Percentiles rank a stretch among this genome's conserved stretches.
phyloP scores from a whole-genome alignment of 2,113 vertebrate species.

The Phyllostomus hastatus region DNA sequence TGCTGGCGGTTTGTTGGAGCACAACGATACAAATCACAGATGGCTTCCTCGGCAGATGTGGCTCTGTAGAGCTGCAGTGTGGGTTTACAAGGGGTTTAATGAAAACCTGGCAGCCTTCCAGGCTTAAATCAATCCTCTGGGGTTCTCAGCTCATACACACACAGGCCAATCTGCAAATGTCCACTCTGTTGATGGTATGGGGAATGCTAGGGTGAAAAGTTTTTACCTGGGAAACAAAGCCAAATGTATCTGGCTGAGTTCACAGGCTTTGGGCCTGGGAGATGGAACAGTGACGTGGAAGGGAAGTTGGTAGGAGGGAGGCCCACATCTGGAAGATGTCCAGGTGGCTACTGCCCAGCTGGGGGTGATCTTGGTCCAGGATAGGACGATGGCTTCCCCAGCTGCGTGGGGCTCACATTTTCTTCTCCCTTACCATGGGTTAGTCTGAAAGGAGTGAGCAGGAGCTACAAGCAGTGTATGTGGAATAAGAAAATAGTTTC shows the following conservation, averaged over 20 bases:
- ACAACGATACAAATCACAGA: conserved; percentile 81
- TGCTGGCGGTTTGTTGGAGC: conserved; percentile 87
- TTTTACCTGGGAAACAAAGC: conserved; percentile 76
- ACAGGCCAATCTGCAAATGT: conserved; percentile 54
- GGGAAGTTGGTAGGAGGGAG: conserved; percentile 62
- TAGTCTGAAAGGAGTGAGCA: background rate
- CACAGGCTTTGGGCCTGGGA: conserved; percentile 17
- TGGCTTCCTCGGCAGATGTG: conserved; percentile 86
- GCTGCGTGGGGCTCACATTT: background rate
- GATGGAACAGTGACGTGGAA: conserved; percentile 36
- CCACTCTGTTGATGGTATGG: conserved; percentile 60
- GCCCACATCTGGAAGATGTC: background rate
- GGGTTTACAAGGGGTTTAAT: conserved; percentile 87
- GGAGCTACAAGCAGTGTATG: background rate
- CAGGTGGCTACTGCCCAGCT: conserved; percentile 16
- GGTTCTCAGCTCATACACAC: conserved; percentile 73
- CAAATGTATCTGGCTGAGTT: conserved; percentile 43
- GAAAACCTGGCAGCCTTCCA: conserved; percentile 83
- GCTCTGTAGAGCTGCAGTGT: conserved; percentile 76
- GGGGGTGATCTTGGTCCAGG: background rate
- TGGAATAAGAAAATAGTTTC: background rate
- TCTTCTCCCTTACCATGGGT: background rate
- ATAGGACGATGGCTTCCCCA: conserved; percentile 45
- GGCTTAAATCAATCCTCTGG: conserved; percentile 75
- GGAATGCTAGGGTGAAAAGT: conserved; percentile 68